phyloP scores from a whole-genome alignment of 2,113 vertebrate genomes.

The Illadopsis cleaveri region DNA sequence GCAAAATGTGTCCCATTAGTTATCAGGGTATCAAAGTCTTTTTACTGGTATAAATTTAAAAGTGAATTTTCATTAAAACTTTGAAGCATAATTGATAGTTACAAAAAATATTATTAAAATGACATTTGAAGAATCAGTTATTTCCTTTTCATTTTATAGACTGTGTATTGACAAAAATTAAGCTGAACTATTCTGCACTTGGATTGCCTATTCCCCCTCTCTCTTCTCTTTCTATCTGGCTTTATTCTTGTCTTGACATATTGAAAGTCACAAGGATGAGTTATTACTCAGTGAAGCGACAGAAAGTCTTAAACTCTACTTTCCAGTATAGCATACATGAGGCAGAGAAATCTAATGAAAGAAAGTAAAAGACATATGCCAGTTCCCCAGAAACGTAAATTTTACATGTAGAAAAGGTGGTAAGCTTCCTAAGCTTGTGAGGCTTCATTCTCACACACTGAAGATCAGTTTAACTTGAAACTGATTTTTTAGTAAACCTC shows the following conservation, averaged over 20 bases:
- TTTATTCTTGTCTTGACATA: neutral
- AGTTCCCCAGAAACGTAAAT: neutral
- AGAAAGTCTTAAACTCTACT: neutral
- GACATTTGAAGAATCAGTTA: neutral
- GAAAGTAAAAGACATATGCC: neutral
- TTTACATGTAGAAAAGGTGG: neutral
- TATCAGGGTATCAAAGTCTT: neutral
- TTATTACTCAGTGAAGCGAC: neutral
- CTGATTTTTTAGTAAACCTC: neutral
- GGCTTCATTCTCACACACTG: neutral
- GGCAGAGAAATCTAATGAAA: neutral
- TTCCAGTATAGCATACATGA: neutral
- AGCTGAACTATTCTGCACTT: neutral
- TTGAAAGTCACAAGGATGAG: neutral
- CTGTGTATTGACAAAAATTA: neutral
- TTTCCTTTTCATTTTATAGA: neutral
- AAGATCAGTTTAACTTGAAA: neutral
- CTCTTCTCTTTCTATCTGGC: neutral
- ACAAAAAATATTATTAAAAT: neutral
- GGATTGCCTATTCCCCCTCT: neutral
- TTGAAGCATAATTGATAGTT: neutral
- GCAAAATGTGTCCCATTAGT: neutral
- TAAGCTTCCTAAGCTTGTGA: neutral
- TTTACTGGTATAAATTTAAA: neutral
- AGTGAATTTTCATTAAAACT: neutral